Conservation (phyloP, 2,113 vertebrate species). For the Cettia cetti region DNA sequence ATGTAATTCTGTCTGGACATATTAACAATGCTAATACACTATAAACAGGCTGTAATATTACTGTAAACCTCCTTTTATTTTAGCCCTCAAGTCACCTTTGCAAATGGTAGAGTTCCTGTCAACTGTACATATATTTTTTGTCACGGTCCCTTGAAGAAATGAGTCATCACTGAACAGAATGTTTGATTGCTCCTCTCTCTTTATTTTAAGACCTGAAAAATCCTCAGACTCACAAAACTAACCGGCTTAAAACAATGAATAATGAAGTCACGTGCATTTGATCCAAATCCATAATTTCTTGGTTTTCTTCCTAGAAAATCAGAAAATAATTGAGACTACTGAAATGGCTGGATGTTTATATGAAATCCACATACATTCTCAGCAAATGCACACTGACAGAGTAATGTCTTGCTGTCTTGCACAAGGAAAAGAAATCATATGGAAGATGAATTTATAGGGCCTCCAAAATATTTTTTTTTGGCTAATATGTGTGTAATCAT, state of each 20-base stretch:
- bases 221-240: background rate
- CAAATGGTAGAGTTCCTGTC: slow-evolving; percentile 8
- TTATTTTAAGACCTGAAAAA: slow-evolving; percentile 28
- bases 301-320: slow-evolving; percentile 35
- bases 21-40: background rate
- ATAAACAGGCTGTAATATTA: background rate
- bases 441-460: background rate
- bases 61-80: background rate
- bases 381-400: background rate
- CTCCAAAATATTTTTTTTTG: slow-evolving; percentile 6
- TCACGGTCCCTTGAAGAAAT: background rate
- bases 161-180: slow-evolving; percentile 19
- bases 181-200: slow-evolving; percentile 28
- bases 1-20: background rate
- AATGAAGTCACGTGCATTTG: background rate
- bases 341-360: background rate
- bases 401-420: slow-evolving; percentile 10
- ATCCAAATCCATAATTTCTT: background rate
- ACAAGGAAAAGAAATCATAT: background rate
- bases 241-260: slow-evolving; percentile 25
- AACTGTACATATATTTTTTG: background rate
- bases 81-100: slow-evolving; percentile 15
- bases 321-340: slow-evolving; percentile 20
- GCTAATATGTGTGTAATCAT: slow-evolving; percentile 56
- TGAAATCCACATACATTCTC: slow-evolving; percentile 6